phyloP scores from a whole-genome alignment of 2,797 vertebrate genomes.

The Coilia nasus region DNA sequence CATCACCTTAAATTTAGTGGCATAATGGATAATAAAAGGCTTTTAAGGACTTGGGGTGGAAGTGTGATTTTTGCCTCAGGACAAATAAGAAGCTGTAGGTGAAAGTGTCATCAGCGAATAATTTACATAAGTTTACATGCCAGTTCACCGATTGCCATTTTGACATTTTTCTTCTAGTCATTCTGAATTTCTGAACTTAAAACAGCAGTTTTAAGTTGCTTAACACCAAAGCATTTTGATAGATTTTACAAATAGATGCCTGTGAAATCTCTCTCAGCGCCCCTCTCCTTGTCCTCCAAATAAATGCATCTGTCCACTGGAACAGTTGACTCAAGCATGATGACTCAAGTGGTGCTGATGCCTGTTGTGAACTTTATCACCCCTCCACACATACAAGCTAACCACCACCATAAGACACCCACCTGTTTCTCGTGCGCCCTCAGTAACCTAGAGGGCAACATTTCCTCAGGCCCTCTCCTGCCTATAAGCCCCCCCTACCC shows the following conservation, averaged over 20 bases:
- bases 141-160: background rate
- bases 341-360: constrained; percentile 15
- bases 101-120: background rate
- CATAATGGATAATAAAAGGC: constrained; percentile 1
- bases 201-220: background rate
- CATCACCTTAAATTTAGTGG: constrained; percentile 7
- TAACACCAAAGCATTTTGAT: background rate
- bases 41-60: background rate
- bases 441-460: background rate
- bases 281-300: background rate
- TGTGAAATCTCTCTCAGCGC: background rate
- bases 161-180: background rate
- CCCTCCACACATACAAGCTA: background rate
- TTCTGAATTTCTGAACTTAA: background rate
- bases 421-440: constrained; percentile 31
- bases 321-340: constrained; percentile 44
- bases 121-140: background rate
- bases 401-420: constrained; percentile 29
- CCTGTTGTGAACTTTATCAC: constrained; percentile 6
- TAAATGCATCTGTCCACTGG: constrained; percentile 25
- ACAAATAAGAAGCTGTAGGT: background rate
- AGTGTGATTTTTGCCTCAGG: background rate
- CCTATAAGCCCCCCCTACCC: background rate
- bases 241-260: background rate
- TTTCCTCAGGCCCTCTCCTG: background rate